Evolutionary conservation across 2,113 vertebrate species (phyloP).

Genomic region (Brachypteracias leptosomus): DNA sequence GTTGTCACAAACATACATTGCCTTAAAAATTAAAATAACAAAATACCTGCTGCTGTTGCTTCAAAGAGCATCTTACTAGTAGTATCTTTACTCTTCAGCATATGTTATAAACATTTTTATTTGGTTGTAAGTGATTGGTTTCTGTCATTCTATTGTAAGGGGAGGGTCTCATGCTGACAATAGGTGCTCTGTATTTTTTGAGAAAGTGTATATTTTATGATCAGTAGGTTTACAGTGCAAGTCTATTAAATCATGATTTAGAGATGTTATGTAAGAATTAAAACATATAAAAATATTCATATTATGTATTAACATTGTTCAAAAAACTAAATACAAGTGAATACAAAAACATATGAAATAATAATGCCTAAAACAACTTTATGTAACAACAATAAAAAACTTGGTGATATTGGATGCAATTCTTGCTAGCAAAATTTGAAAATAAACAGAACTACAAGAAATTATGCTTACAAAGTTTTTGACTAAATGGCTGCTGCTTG

Average conservation of each 20-base stretch:
- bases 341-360: neutral
- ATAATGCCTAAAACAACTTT: neutral
- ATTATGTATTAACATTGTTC: neutral
- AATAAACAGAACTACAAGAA: neutral
- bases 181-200: neutral
- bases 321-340: neutral
- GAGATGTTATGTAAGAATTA: neutral
- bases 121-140: neutral
- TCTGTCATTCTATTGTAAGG: neutral
- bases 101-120: neutral
- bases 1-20: neutral
- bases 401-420: neutral
- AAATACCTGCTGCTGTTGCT: neutral
- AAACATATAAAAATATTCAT: neutral
- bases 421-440: neutral
- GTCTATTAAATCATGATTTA: neutral
- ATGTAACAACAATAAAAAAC: neutral
- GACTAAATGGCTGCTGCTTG: neutral
- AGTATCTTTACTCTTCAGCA: neutral
- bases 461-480: neutral
- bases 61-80: neutral
- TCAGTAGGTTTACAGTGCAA: neutral
- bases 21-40: neutral
- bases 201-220: neutral
- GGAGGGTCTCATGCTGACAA: neutral